Conservation (phyloP, 2,113 vertebrate species). For the Dascyllus trimaculatus region DNA sequence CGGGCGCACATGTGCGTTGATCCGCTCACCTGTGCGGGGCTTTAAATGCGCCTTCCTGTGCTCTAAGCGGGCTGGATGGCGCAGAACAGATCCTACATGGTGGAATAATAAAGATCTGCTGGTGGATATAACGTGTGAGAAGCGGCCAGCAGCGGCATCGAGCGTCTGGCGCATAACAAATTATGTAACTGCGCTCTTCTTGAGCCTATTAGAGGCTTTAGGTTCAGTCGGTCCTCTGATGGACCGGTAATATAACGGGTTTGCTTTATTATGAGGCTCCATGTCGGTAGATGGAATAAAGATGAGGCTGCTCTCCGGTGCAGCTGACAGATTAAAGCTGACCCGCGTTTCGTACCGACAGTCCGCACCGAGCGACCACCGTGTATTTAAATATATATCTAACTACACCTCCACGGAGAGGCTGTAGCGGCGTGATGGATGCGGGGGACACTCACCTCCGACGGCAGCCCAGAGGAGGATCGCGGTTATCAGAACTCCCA, state of each 20-base stretch:
- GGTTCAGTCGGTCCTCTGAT: background rate
- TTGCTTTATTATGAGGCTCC: background rate
- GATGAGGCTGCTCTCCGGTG: constrained; percentile 13
- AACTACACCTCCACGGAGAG: background rate
- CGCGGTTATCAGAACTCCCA: constrained; percentile 67
- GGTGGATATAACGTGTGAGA: background rate
- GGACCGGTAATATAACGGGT: background rate
- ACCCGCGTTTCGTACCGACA: constrained; percentile 2
- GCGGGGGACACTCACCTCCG: constrained; percentile 70
- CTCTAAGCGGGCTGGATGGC: too few relatives aligned
- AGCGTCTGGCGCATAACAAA: constrained; percentile 5
- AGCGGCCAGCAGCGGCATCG: background rate
- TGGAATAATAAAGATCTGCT: background rate
- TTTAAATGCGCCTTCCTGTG: background rate
- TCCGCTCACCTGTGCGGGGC: constrained; percentile 38
- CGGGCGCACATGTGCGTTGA: background rate
- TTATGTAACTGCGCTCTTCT: constrained; percentile 66
- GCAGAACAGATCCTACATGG: background rate
- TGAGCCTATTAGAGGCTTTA: constrained; percentile 53
- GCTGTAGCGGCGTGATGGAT: background rate
- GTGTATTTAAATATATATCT: background rate
- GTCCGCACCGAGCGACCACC: background rate
- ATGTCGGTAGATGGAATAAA: background rate
- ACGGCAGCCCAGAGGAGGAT: constrained; percentile 68
- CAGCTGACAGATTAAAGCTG: background rate